Conservation (phyloP, 2,888 invertebrate species). For the Drosophila siamana region DNA sequence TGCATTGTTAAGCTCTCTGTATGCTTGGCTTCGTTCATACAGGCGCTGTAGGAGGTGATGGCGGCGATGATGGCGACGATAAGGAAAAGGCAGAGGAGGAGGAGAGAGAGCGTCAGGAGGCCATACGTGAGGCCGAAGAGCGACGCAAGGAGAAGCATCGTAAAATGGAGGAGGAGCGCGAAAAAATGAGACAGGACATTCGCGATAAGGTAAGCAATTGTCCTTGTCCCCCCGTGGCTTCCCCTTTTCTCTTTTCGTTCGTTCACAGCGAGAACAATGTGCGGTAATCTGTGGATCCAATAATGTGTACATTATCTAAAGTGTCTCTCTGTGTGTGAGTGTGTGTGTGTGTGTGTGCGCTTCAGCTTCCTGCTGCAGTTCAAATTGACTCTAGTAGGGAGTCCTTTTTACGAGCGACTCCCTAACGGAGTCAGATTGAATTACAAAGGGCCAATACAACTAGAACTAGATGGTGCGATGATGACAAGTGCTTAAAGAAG, state of each 20-base stretch:
- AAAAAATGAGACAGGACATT: slow-evolving; percentile 99
- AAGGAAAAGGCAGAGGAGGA: slow-evolving; percentile 99
- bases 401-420: slow-evolving; percentile 96
- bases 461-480: slow-evolving; percentile 17
- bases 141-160: slow-evolving; percentile 99
- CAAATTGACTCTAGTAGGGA: slow-evolving; percentile 99
- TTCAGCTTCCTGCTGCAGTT: slow-evolving; percentile 88
- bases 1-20: slow-evolving; percentile 8
- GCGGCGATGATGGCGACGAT: slow-evolving; percentile 96
- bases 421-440: slow-evolving; percentile 99
- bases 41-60: slow-evolving; percentile 97
- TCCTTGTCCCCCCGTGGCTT: no score
- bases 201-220: slow-evolving; percentile 95
- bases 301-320: slow-evolving; percentile 12
- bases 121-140: slow-evolving; percentile 98
- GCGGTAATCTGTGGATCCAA: slow-evolving; percentile 13
- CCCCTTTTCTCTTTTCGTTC: not conserved
- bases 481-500: slow-evolving; percentile 8
- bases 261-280: slow-evolving; percentile 9
- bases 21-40: slow-evolving; percentile 66
- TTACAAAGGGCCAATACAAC: slow-evolving; percentile 91
- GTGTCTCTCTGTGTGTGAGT: no score
- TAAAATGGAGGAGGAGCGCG: slow-evolving; percentile 99
- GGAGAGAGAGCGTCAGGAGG: slow-evolving; percentile 98
- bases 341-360: no score